phyloP scores from a whole-genome alignment of 2,888 invertebrate genomes.

The Capitulum mitella region DNA sequence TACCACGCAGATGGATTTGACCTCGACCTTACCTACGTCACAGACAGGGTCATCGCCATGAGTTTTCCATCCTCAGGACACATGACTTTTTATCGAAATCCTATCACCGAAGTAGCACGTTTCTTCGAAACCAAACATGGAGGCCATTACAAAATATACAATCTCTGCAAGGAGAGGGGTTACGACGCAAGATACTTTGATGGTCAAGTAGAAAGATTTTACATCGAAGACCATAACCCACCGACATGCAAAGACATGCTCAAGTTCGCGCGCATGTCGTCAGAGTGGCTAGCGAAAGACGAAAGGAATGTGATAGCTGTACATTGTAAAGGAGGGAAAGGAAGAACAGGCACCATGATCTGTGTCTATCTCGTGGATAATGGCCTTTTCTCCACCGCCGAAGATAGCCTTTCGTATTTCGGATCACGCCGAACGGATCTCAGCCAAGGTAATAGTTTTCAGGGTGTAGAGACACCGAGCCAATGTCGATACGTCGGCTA shows the following conservation, averaged over 20 bases:
- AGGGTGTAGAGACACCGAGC: constrained; percentile 50
- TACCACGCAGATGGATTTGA: constrained; percentile 46
- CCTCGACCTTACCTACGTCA: constrained; percentile 50
- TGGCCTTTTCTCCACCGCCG: constrained; percentile 46
- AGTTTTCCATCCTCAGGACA: constrained; percentile 48
- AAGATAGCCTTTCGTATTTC: constrained; percentile 48
- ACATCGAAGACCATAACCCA: constrained; percentile 50
- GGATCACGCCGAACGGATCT: constrained; percentile 48
- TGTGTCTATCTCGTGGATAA: constrained; percentile 49
- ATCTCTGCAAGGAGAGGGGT: constrained; percentile 48
- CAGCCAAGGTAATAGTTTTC: constrained; percentile 46
- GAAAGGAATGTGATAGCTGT: constrained; percentile 47
- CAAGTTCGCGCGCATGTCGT: constrained; percentile 44
- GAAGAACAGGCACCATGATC: constrained; percentile 49
- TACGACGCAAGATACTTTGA: constrained; percentile 46
- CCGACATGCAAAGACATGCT: constrained; percentile 46
- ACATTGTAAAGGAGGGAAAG: constrained; percentile 52
- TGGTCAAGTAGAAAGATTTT: constrained; percentile 44
- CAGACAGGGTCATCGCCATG: constrained; percentile 49
- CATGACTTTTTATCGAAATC: constrained; percentile 48
- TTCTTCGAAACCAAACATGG: constrained; percentile 48
- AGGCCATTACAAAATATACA: constrained; percentile 48
- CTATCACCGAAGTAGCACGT: constrained; percentile 47
- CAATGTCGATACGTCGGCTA: constrained; percentile 50
- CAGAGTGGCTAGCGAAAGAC: constrained; percentile 44